phyloP scores from a whole-genome alignment of 2,888 invertebrate species.

The Liodrosophila aerea region DNA sequence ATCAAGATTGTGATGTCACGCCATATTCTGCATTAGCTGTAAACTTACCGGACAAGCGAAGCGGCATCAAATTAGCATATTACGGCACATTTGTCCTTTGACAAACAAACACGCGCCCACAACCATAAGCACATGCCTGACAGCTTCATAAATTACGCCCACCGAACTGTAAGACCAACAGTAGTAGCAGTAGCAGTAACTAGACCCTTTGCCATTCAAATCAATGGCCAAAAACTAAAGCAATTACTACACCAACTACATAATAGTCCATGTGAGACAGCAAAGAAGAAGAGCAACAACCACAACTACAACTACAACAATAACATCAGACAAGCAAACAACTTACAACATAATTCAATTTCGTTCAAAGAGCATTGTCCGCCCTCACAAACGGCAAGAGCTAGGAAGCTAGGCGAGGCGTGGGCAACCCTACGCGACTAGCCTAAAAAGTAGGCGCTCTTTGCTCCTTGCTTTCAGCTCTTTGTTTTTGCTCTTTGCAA shows the following conservation, averaged over 20 bases:
- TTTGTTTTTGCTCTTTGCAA: slow-evolving; percentile 38
- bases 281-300: slow-evolving; percentile 16
- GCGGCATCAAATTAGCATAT: slow-evolving; percentile 52
- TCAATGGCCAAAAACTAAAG: slow-evolving; percentile 61
- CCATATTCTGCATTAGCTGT: slow-evolving; percentile 21
- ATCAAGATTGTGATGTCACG: slow-evolving; percentile 53
- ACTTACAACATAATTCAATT: slow-evolving; percentile 59
- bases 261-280: slow-evolving; percentile 13
- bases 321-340: slow-evolving; percentile 29
- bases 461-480: too few species aligned
- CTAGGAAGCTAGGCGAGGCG: too few species aligned
- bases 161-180: slow-evolving; percentile 4
- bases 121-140: not conserved
- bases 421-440: not conserved
- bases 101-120: slow-evolving; percentile 11
- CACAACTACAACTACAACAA: slow-evolving; percentile 20
- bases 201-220: slow-evolving; percentile 39
- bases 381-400: not conserved
- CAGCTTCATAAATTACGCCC: slow-evolving; percentile 64
- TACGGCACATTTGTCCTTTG: slow-evolving; percentile 30
- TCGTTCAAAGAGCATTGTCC: slow-evolving; percentile 23
- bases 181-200: not conserved
- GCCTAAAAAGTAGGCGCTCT: slow-evolving; percentile 33
- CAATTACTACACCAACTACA: slow-evolving; percentile 52
- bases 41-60: slow-evolving; percentile 32